Evolutionary conservation across 2,888 invertebrate genomes (phyloP).

Genomic region (Pilophorus perplexus): DNA sequence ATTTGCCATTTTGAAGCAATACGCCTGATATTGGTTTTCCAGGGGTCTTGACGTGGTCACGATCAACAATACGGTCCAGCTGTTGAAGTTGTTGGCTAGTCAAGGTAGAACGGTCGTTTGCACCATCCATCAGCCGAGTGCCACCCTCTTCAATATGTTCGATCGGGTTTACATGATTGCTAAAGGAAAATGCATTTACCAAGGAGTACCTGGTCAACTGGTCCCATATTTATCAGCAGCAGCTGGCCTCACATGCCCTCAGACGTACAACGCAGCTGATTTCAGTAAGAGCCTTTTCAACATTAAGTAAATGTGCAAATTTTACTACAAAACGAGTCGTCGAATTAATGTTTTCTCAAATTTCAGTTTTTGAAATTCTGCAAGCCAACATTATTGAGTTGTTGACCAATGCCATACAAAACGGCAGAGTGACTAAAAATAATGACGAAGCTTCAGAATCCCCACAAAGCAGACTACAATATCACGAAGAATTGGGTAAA

Average conservation of each 20-base stretch:
- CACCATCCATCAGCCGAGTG: slow-evolving; percentile 78
- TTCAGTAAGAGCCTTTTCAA: slow-evolving; percentile 56
- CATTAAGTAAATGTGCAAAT: too few relatives aligned
- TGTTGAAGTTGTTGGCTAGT: slow-evolving; percentile 66
- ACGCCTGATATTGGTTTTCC: too few relatives aligned
- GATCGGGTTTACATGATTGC: slow-evolving; percentile 68
- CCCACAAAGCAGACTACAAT: background rate
- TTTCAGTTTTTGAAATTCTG: slow-evolving; percentile 54
- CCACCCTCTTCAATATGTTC: slow-evolving; percentile 71
- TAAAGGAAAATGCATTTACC: slow-evolving; percentile 63
- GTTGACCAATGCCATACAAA: slow-evolving; percentile 52
- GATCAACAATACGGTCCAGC: slow-evolving; percentile 67
- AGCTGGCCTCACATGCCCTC: slow-evolving; percentile 67
- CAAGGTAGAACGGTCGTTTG: slow-evolving; percentile 74
- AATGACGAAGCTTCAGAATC: slow-evolving; percentile 1
- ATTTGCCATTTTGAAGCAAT: too few relatives aligned
- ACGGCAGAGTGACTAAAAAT: slow-evolving; percentile 50
- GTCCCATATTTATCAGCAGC: slow-evolving; percentile 64
- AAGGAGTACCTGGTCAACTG: slow-evolving; percentile 66
- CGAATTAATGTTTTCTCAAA: background rate
- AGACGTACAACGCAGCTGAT: slow-evolving; percentile 77
- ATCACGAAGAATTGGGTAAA: background rate
- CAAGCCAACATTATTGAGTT: slow-evolving; percentile 51
- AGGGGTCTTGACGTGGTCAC: slow-evolving; percentile 70
- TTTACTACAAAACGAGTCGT: background rate